A percentile compares a stretch with the other conserved stretches of the same genome.
Evolutionary conservation across 2,797 vertebrate species (phyloP).

Genomic region (Perodicticus potto): DNA sequence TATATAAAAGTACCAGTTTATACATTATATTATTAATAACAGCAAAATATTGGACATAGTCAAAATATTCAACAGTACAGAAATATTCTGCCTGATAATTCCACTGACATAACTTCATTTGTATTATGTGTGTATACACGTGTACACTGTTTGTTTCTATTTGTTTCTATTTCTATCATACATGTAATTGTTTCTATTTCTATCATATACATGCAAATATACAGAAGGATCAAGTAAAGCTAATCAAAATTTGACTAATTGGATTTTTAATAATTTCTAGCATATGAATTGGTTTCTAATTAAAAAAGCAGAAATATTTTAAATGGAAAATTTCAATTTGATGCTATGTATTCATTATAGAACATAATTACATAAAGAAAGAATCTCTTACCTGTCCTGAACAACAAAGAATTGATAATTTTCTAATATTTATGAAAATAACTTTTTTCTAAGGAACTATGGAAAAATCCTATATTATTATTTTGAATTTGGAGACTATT

Average conservation of each 20-base stretch:
- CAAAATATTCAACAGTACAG: background rate
- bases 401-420: background rate
- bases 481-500: background rate
- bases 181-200: background rate
- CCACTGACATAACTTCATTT: background rate
- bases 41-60: background rate
- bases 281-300: background rate
- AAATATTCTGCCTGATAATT: background rate
- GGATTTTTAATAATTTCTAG: background rate
- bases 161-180: background rate
- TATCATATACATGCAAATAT: background rate
- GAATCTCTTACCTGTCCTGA: background rate
- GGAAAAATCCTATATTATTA: background rate
- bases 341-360: background rate
- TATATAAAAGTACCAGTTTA: background rate
- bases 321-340: background rate
- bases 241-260: background rate
- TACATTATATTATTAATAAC: background rate
- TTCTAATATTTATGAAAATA: background rate
- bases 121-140: background rate
- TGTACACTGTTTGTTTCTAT: too few relatives aligned
- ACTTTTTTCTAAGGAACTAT: background rate
- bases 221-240: background rate
- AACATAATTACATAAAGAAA: constrained; percentile 18
- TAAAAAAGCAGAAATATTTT: background rate